Conservation (phyloP, 2,797 vertebrate genomes). For the Chlorospingus flavigularis region DNA sequence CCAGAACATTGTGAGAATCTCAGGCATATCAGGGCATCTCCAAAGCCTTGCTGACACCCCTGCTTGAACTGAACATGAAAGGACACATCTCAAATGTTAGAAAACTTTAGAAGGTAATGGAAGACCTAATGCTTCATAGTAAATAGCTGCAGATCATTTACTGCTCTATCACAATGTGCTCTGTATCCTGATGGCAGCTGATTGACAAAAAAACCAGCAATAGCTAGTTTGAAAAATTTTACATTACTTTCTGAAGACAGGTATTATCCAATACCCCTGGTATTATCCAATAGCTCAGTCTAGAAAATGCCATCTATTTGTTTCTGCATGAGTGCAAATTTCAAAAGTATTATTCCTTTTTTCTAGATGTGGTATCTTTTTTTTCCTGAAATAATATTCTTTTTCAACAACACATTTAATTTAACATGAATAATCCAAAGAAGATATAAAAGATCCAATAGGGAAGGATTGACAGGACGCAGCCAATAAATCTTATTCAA, state of each 20-base stretch:
- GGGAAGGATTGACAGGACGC: not conserved
- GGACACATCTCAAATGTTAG: not conserved
- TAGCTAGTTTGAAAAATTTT: not conserved
- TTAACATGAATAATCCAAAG: not conserved
- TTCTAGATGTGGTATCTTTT: not conserved
- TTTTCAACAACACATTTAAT: not conserved
- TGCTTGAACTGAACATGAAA: not conserved
- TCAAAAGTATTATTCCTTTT: not conserved
- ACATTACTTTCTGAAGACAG: not conserved
- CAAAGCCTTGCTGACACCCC: not conserved
- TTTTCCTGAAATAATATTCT: not conserved
- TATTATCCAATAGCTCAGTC: not conserved
- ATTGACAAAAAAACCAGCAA: not conserved
- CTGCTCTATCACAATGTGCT: not conserved
- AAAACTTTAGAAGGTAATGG: not conserved
- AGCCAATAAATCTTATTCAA: not conserved
- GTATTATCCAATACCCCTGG: not conserved
- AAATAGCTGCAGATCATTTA: not conserved
- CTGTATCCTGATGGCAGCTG: rapidly evolving
- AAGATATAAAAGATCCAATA: not conserved
- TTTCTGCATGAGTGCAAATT: not conserved
- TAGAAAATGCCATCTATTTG: not conserved
- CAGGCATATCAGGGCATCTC: not conserved
- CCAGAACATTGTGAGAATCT: not conserved
- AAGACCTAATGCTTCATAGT: not conserved